Conservation (phyloP, 2,888 invertebrate genomes). For the Drosophila multiciliata region DNA sequence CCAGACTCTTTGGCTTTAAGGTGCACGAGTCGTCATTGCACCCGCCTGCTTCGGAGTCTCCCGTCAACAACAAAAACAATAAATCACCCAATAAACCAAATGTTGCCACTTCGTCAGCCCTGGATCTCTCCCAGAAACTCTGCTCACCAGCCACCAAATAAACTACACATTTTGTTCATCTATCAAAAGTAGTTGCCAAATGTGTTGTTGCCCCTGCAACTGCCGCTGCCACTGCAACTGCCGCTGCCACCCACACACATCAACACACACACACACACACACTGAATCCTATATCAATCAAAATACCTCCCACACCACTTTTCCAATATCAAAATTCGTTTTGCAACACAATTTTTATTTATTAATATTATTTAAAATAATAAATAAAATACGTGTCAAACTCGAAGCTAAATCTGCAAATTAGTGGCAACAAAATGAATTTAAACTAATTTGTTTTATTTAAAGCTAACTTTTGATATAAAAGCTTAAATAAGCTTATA, state of each 20-base stretch:
- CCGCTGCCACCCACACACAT: background rate
- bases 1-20: conserved; percentile 60
- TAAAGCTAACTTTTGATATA: background rate
- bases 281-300: background rate
- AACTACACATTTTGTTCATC: background rate
- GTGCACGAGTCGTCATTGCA: conserved; percentile 50
- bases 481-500: too few relatives aligned
- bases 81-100: background rate
- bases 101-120: background rate
- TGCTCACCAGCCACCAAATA: conserved; percentile 1
- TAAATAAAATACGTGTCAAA: background rate
- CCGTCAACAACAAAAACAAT: background rate
- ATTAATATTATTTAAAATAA: background rate
- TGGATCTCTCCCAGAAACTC: background rate
- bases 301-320: background rate
- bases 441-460: background rate
- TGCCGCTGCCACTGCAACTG: background rate
- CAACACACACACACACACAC: background rate
- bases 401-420: background rate
- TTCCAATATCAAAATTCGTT: background rate
- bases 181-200: conserved; percentile 9
- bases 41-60: background rate
- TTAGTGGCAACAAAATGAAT: background rate
- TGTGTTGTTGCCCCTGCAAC: background rate
- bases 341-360: background rate